phyloP scores from a whole-genome alignment of 2,797 vertebrate genomes.

The Cirrhinus molitorella region DNA sequence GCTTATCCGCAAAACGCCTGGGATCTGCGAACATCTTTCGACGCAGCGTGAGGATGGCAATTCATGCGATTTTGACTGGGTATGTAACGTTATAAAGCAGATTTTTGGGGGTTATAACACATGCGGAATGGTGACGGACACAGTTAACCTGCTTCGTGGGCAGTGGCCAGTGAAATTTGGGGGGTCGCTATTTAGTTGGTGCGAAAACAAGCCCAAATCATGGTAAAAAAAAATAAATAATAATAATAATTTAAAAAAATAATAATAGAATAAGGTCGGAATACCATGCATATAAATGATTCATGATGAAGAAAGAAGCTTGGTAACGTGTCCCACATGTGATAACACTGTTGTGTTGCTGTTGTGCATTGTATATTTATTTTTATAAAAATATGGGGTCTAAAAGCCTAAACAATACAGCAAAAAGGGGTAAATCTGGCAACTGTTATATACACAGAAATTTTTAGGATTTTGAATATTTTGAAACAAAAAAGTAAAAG shows the following conservation, averaged over 20 bases:
- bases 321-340: not conserved
- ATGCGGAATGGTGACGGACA: not conserved
- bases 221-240: too few species aligned
- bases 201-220: not conserved
- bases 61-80: slow-evolving; percentile 97
- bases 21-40: slow-evolving; percentile 86
- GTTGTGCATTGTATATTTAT: not conserved
- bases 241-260: too few species aligned
- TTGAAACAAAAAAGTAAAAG: not conserved
- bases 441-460: not conserved
- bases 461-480: not conserved
- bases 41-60: slow-evolving; percentile 94
- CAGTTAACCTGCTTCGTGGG: not conserved
- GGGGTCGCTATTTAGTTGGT: not conserved
- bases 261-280: too few species aligned
- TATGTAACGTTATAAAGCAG: slow-evolving; percentile 72
- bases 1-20: slow-evolving; percentile 89
- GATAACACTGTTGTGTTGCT: not conserved
- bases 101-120: not conserved
- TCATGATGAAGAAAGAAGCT: not conserved
- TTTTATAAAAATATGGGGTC: not conserved
- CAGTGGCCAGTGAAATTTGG: not conserved
- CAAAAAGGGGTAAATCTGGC: not conserved
- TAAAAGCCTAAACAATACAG: not conserved
- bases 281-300: not conserved